A percentile compares a stretch with the other conserved stretches of the same genome.
phyloP scores from a whole-genome alignment of 2,113 vertebrate genomes.

The Pampusana beccarii region DNA sequence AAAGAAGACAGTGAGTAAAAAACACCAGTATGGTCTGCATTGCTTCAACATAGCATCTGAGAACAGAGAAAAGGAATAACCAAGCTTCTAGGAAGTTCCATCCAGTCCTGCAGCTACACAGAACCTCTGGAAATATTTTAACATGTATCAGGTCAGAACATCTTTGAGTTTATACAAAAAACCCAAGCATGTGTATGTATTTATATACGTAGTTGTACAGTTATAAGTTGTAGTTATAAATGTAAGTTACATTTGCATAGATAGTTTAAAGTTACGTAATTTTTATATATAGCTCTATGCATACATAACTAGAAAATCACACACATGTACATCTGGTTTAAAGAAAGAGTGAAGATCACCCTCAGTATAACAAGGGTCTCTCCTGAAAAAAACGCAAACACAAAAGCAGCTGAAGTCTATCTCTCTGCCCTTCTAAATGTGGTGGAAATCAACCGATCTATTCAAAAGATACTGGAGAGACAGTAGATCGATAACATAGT shows the following conservation, averaged over 20 bases:
- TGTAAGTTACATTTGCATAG: neutral
- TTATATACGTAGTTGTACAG: neutral
- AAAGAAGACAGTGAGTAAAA: neutral
- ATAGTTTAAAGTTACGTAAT: neutral
- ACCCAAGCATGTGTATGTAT: neutral
- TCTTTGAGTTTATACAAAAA: neutral
- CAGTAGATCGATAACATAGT: neutral
- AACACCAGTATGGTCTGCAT: neutral
- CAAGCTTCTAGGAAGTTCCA: neutral
- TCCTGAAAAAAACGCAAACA: neutral
- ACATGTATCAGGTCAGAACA: neutral
- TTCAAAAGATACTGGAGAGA: neutral
- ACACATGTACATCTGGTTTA: neutral
- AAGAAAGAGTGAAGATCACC: neutral
- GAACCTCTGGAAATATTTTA: neutral
- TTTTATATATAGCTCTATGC: neutral
- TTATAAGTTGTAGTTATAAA: neutral
- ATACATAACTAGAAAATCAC: neutral
- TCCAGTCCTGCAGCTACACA: neutral
- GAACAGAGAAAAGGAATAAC: neutral
- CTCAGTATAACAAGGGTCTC: neutral
- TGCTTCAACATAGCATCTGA: neutral
- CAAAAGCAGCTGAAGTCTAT: neutral
- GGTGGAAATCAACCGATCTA: neutral
- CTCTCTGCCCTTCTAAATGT: neutral